Evolutionary conservation across 2,888 invertebrate genomes (phyloP).

Genomic region (Athalia circularis): DNA sequence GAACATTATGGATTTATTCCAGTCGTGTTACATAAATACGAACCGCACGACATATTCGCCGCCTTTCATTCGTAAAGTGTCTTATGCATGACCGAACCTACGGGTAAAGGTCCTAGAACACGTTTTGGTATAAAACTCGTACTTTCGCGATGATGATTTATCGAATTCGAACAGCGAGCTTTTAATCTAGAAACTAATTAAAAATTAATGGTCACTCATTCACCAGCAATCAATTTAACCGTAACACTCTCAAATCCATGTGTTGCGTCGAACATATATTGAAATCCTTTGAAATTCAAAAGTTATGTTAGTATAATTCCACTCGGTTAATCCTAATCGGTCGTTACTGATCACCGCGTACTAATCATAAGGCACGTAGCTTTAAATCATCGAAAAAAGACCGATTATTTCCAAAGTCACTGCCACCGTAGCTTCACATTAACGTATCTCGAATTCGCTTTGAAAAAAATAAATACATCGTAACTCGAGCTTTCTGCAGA

Average conservation of each 20-base stretch:
- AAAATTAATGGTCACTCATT: conserved; percentile 9
- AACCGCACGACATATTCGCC: conserved; percentile 42
- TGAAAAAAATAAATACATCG: not conserved
- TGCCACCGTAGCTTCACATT: not conserved
- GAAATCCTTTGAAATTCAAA: not conserved
- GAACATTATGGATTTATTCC: conserved; percentile 45
- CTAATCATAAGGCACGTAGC: not conserved
- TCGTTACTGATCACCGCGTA: not conserved
- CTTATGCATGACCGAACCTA: conserved; percentile 43
- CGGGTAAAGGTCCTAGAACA: conserved; percentile 30
- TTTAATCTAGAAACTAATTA: not conserved
- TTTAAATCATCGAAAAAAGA: not conserved
- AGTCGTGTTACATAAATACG: conserved; percentile 45
- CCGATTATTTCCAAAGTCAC: conserved; percentile 23
- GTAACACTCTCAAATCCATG: not conserved
- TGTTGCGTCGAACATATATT: not conserved
- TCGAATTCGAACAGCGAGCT: conserved; percentile 3
- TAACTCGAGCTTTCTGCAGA: conserved; percentile 1
- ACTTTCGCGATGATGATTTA: conserved; percentile 24
- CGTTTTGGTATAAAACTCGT: conserved; percentile 35
- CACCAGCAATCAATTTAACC: not conserved
- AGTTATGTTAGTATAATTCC: not conserved
- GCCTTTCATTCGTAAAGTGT: conserved; percentile 45
- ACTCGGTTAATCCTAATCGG: not conserved
- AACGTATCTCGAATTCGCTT: not conserved